phyloP scores from a whole-genome alignment of 2,113 vertebrate species.

The Choloepus hoffmanni region DNA sequence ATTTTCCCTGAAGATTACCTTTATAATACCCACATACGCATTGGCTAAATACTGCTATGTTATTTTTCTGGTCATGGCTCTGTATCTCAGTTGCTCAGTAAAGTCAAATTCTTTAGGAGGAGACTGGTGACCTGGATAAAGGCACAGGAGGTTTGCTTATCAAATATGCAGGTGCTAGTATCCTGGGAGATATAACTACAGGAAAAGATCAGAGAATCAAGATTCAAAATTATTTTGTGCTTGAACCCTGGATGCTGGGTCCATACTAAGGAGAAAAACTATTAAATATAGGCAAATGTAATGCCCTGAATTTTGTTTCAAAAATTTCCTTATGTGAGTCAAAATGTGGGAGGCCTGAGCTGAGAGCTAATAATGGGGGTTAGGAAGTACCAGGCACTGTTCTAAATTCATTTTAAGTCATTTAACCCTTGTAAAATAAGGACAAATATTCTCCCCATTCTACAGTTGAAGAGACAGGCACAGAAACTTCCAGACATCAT shows the following conservation, averaged over 20 bases:
- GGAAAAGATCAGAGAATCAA: neutral
- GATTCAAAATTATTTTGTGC: slow-evolving; percentile 15
- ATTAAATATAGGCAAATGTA: neutral
- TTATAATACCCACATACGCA: neutral
- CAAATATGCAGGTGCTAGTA: neutral
- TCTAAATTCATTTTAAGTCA: neutral
- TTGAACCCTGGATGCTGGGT: neutral
- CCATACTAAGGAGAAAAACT: neutral
- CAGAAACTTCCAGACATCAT: neutral
- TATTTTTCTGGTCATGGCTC: neutral
- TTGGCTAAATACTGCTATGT: neutral
- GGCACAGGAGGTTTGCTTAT: neutral
- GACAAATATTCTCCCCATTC: neutral
- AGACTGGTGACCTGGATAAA: neutral
- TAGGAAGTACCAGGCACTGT: neutral
- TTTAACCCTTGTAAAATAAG: neutral
- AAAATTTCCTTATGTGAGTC: neutral
- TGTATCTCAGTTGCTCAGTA: neutral
- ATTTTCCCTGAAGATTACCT: neutral
- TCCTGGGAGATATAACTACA: neutral
- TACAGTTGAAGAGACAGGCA: neutral
- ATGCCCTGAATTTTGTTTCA: slow-evolving; percentile 12
- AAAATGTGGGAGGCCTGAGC: neutral
- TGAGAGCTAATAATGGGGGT: neutral
- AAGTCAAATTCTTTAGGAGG: neutral